phyloP scores from a whole-genome alignment of 2,113 vertebrate species.

The Tyto alba region DNA sequence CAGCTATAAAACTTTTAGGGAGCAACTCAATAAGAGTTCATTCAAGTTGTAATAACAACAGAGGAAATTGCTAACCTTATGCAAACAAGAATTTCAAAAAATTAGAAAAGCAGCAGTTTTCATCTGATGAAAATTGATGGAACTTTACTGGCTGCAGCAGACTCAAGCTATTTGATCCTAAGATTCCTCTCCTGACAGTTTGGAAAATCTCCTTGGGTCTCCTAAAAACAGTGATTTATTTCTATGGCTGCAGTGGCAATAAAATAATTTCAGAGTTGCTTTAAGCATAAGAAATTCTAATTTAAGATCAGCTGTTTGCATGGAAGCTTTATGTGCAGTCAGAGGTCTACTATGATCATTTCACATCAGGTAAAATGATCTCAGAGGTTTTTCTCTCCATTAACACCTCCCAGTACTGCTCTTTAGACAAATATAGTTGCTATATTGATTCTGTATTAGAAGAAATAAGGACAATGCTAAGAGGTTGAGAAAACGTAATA shows the following conservation, averaged over 20 bases:
- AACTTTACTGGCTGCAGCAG: not conserved
- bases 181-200: not conserved
- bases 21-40: not conserved
- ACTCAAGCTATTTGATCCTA: not conserved
- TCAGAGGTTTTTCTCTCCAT: not conserved
- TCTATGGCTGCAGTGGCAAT: not conserved
- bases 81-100: not conserved
- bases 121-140: not conserved
- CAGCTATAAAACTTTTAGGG: constrained; percentile 30
- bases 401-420: not conserved
- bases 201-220: not conserved
- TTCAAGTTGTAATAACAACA: constrained; percentile 21
- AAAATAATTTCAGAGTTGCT: constrained; percentile 19
- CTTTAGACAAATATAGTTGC: not conserved
- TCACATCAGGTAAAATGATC: not conserved
- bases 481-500: not conserved
- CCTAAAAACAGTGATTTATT: not conserved
- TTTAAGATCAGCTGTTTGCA: not conserved
- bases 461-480: not conserved
- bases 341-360: not conserved
- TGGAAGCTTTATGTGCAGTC: not conserved
- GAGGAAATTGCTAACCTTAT: constrained; percentile 20
- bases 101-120: not conserved
- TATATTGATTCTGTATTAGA: not conserved
- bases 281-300: not conserved